Percentiles rank a stretch among this genome's conserved stretches.
phyloP scores from a whole-genome alignment of 2,797 vertebrate species.

The Mus spretus region DNA sequence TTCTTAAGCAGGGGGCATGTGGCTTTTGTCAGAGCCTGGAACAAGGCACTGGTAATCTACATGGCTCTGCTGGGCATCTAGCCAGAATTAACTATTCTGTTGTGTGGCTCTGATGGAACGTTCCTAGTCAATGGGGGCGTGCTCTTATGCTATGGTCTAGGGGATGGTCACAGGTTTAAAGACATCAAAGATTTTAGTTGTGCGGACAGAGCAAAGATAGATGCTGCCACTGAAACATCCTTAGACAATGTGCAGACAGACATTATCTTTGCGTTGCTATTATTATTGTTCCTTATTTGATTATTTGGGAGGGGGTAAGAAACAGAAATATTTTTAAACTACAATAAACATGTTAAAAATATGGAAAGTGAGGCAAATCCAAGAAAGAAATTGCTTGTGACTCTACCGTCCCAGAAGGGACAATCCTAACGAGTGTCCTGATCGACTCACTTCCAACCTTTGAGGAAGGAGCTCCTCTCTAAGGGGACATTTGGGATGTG shows the following conservation, averaged over 20 bases:
- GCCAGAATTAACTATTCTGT: neutral
- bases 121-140: neutral
- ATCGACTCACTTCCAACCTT: neutral
- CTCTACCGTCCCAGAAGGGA: neutral
- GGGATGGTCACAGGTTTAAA: neutral
- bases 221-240: neutral
- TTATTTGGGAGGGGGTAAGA: neutral
- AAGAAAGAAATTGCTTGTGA: neutral
- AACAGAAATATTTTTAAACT: slow-evolving; percentile 36
- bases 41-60: rapidly evolving
- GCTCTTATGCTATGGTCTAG: rapidly evolving
- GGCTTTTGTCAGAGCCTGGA: neutral
- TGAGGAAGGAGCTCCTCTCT: neutral
- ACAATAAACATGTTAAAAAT: neutral
- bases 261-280: neutral
- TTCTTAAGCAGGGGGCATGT: neutral
- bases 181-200: neutral
- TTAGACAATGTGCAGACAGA: neutral
- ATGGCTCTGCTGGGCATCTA: neutral
- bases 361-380: neutral
- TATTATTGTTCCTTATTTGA: neutral
- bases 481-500: neutral
- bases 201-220: neutral
- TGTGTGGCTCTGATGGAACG: neutral
- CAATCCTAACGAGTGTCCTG: neutral